Base-by-base conservation (phyloP, 2,113 vertebrate species). In the Clarias magur region DNA sequence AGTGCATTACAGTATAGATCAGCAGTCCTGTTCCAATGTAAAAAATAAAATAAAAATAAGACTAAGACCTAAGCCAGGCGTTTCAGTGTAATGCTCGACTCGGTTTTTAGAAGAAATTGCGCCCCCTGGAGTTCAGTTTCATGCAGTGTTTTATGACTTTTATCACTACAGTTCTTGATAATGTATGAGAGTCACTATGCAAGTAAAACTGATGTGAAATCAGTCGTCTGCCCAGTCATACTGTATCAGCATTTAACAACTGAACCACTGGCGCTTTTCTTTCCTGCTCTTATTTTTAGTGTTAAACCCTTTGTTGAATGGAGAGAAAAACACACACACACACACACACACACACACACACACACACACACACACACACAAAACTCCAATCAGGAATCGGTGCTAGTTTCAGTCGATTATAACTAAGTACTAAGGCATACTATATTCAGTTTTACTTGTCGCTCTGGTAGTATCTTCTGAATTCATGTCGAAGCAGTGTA, bases 91-190 rank as follows among this genome's bases (percentile, higher is more conserved):
- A 34, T 16, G 6, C 6, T 25, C 15, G 38, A 48, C 19, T 11
- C 11, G 10, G 4, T 65, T 54, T 34, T 63, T 78, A 68, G 75
- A 78, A 80, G 75, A 57, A 57, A 80, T 19, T 48, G 60, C 84
- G 68, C 84, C 84, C 84, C 84, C 75, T 80, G 48, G 75, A 67
- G 84, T 34, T 53, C 25, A 30, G 25, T 78, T 56, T 21, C 34
- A 34, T 59, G n/a, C 63, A 76, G 59, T 53, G 19, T 76, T 75
- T 62, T 48, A 17, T 62, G 57, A 30, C 48, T 70, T 48, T 30
- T 30, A 80, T 65, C 72, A 63, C 34, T 65, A 67, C 27, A n/a
- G 19, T 65, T 76, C 7, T 65, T 78, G 19, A 59, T 53, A 16
- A 54, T 3, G 21, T 85, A 19, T 7, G n/a, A 79, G 48, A 67